Evolutionary conservation across 1,140 invertebrate genomes (phyloP), one percentile per base, ranked within the genome.

Genomic region (Drosophila chauvacae): DNA sequence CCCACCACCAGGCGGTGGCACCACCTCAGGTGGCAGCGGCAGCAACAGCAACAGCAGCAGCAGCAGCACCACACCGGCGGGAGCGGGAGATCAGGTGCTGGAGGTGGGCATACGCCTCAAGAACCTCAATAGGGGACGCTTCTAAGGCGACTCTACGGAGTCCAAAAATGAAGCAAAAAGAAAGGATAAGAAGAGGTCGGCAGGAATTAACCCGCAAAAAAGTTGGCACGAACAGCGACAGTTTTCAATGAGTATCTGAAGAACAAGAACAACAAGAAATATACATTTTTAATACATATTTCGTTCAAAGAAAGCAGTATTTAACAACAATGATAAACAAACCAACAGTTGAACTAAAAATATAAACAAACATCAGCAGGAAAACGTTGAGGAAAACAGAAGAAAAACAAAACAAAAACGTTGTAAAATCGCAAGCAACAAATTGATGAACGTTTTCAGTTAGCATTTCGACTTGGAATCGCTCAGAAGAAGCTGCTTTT

Each of bases 81-180:
- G 59, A 16, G 72, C 51, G 14, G 86, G 72, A 0, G 91, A 92
- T 7, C 91, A 92, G 55, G 88, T 92, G 10, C 51, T 92, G 26
- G 91, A 92, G 45, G 91, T 92, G 42, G 91, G 91, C 56, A 92
- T 92, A 51, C 90, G 91, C 42, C 91, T 92, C 35, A 92, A 92
- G 64, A 92, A 91, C 51, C 81, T 92, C 14, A 92, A 92, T 62
- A 59, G 91, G 26, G 79, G 74, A 33, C 79, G 91, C 20, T 92
- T 83, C 61, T 92, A 42, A 42, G 7, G 7, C 23, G 6, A 5
- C 0, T 1, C 4, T 16, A 18, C 10, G 7, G 23, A 11, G 20
- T 33, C 20, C 7, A 13, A 45, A n/a, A 10, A n/a, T 1, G 2
- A 47, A 0, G 0, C 3, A 11, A 33, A 4, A 11, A 33, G 10